Evolutionary conservation across 2,113 vertebrate genomes (phyloP).

Genomic region (Cranoglanis bouderius): DNA sequence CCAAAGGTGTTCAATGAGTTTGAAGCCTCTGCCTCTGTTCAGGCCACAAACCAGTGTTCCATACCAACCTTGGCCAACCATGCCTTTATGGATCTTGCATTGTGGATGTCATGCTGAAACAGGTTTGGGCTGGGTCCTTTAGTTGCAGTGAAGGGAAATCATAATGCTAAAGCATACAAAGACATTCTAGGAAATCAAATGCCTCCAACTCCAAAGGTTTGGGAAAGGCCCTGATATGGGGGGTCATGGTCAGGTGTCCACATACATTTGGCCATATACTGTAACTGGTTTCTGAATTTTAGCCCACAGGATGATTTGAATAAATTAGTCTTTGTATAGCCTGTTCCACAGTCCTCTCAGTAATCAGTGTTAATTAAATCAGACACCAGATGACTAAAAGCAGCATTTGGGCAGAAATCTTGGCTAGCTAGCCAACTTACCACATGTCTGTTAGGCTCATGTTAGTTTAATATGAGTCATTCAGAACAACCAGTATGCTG

Average conservation of each 20-base stretch:
- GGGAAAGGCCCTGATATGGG: neutral
- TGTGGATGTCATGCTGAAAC: neutral
- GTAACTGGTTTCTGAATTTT: neutral
- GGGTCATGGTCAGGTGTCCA: neutral
- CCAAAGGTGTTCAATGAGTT: neutral
- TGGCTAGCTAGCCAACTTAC: too few relatives aligned
- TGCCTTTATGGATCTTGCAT: neutral
- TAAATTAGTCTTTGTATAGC: too few relatives aligned
- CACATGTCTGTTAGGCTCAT: too few relatives aligned
- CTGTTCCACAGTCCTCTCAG: too few relatives aligned
- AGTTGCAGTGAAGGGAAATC: neutral
- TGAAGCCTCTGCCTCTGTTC: neutral
- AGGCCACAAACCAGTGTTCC: neutral
- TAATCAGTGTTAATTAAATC: too few relatives aligned
- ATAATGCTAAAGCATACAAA: neutral
- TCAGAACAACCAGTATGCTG: too few relatives aligned
- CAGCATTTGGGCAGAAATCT: too few relatives aligned
- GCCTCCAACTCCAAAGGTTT: neutral
- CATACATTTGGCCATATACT: neutral
- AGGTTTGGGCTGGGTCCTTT: neutral
- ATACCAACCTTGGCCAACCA: neutral
- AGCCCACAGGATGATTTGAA: neutral
- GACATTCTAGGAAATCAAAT: neutral
- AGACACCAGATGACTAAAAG: too few relatives aligned
- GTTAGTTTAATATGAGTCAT: too few relatives aligned